Evolutionary conservation across 2,888 invertebrate genomes (phyloP), one percentile per base, ranked within the genome.

Genomic region (Pilophorus perplexus): DNA sequence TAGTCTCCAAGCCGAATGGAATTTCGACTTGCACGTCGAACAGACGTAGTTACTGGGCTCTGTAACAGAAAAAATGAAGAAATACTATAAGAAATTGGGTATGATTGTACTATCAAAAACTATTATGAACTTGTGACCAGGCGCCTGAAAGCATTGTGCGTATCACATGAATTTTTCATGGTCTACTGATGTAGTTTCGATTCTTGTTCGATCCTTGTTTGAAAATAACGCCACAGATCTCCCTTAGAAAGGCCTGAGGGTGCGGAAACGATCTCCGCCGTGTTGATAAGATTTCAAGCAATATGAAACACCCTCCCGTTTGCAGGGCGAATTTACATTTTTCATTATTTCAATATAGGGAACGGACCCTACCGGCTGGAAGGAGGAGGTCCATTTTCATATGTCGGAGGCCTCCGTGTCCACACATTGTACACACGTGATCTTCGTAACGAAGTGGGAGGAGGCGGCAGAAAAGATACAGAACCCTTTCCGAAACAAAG

Each of bases 1-100:
- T 69, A 97, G 82, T 67, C 89, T 84, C 97, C 97, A 97, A 5
- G 97, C 95, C n/a, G 94, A 94, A 73, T 87, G 87, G 73, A 92
- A 86, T 55, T 90, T 86, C 71, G 90, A 88, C 75, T 93, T 93
- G 81, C 97, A 97, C 72, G 94, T 93, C 50, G 89, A 90, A 76
- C 96, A 97, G 72, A 93, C 89, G 78, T 94, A 90, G 82, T 90
- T 91, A 79, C 89, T 89, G 71, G 96, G 96, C 80, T 96, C 96
- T 93, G 88, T 70, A 84, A 85, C 78, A 79, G 74, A 75, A 74
- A 69, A 68, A 67, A 48, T 46, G 20, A 59, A 55, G 14, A 55
- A 27, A n/a, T n/a, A 5, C 2, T n/a, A 10, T 2, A 25, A 25
- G 16, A 50, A 16, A 44, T 42, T 8, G 12, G 42, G 2, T 6